A percentile compares a stretch with the other conserved stretches of the same genome.
Evolutionary conservation across 2,113 vertebrate species (phyloP).

Genomic region (Xiphophorus hellerii): DNA sequence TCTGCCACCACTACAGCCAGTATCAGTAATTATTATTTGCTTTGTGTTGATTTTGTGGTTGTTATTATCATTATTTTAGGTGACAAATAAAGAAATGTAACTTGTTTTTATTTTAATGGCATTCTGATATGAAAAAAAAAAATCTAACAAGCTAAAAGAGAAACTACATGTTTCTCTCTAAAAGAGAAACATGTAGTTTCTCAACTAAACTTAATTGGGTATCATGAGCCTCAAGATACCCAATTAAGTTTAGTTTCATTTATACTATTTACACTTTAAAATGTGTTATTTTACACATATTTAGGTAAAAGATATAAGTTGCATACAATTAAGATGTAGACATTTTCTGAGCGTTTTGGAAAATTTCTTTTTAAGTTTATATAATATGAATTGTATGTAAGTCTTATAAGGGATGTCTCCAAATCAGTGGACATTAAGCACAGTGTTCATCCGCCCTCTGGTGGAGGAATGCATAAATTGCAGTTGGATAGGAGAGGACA

Average conservation of each 20-base stretch:
- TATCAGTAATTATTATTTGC: neutral
- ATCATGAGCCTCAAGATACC: too few relatives aligned
- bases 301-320: neutral
- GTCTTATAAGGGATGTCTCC: neutral
- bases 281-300: neutral
- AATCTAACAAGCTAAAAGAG: too few relatives aligned
- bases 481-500: neutral
- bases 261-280: neutral
- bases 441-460: constrained; percentile 41
- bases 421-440: neutral
- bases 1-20: neutral
- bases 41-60: neutral
- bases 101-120: too few relatives aligned
- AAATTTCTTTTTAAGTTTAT: neutral
- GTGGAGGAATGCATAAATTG: constrained; percentile 12
- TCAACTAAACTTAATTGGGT: too few relatives aligned
- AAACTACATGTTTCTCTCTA: too few relatives aligned
- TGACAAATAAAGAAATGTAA: too few relatives aligned
- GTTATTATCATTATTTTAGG: too few relatives aligned
- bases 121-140: too few relatives aligned
- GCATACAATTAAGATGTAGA: neutral
- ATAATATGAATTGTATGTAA: neutral
- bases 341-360: too few relatives aligned
- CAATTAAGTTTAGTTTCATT: neutral
- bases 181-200: too few relatives aligned